These are phyloP conservation scores for Hippopotamyrus pictus DNA, from an alignment of 2,797 vertebrate species.

Conservation along the genomic window DNA sequence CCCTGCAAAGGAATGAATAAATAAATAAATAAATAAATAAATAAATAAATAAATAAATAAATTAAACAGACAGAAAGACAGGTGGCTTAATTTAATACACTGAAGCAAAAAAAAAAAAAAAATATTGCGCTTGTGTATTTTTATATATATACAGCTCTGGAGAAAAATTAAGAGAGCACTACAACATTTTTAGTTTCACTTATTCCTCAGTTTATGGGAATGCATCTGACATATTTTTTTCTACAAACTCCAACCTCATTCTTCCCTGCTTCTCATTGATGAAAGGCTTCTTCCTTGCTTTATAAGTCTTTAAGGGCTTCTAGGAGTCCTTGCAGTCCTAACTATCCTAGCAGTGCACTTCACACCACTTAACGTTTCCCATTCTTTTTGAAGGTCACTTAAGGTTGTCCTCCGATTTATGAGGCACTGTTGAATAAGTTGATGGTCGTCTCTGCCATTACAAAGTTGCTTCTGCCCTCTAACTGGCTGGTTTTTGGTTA, in stretches of 20 bases:
- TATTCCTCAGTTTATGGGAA: neutral
- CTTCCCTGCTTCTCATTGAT: neutral
- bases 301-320: neutral
- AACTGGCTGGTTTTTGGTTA: neutral
- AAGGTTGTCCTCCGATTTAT: neutral
- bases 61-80: neutral
- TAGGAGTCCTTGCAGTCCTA: neutral
- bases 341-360: neutral
- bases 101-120: neutral
- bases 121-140: neutral
- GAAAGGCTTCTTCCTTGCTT: neutral
- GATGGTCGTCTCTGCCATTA: neutral
- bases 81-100: neutral
- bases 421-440: neutral
- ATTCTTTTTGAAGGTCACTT: neutral
- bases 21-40: neutral
- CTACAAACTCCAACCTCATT: neutral
- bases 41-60: neutral
- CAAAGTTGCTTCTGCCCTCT: neutral
- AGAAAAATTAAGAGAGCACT: neutral
- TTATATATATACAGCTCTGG: neutral
- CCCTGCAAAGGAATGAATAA: neutral
- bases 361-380: neutral
- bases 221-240: neutral
- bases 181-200: neutral